These are phyloP conservation scores for Homarus americanus DNA, from an alignment of 1,140 invertebrate genomes.

Conservation along the genomic window DNA sequence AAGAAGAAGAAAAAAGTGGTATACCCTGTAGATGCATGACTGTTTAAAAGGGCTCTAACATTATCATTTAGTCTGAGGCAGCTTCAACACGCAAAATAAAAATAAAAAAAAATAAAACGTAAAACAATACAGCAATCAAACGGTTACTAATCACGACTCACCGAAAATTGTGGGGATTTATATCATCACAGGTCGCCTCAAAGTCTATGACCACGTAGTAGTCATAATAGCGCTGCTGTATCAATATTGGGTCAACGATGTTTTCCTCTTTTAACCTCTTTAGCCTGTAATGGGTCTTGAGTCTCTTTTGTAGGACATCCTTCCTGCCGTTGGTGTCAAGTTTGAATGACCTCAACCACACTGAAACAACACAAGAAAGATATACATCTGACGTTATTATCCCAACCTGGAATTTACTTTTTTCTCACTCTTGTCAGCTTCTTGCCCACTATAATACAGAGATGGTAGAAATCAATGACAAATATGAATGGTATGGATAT, in stretches of 20 bases:
- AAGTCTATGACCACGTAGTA: conserved; percentile 3
- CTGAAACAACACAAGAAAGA: neutral
- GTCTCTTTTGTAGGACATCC: neutral
- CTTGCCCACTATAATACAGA: too few species aligned
- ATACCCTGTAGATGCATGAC: too few species aligned
- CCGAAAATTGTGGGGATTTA: neutral
- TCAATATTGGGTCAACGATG: neutral
- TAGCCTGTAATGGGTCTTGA: neutral
- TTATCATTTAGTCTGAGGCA: too few species aligned
- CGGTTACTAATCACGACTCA: neutral
- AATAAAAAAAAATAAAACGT: neutral
- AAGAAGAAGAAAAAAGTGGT: too few species aligned
- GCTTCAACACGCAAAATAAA: neutral
- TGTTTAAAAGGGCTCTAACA: too few species aligned
- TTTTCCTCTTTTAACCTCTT: neutral
- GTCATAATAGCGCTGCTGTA: neutral
- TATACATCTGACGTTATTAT: too few species aligned
- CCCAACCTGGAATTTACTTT: too few species aligned
- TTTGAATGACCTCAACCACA: neutral
- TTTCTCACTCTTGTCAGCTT: too few species aligned
- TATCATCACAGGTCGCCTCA: neutral
- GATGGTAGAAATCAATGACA: too few species aligned
- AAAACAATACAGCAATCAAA: neutral
- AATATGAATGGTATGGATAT: too few species aligned
- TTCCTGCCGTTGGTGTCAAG: neutral